A percentile compares a stretch with the other conserved stretches of the same genome.
These are phyloP conservation scores for Morone saxatilis DNA, from an alignment of 2,113 vertebrate species.

Conservation along the genomic window DNA sequence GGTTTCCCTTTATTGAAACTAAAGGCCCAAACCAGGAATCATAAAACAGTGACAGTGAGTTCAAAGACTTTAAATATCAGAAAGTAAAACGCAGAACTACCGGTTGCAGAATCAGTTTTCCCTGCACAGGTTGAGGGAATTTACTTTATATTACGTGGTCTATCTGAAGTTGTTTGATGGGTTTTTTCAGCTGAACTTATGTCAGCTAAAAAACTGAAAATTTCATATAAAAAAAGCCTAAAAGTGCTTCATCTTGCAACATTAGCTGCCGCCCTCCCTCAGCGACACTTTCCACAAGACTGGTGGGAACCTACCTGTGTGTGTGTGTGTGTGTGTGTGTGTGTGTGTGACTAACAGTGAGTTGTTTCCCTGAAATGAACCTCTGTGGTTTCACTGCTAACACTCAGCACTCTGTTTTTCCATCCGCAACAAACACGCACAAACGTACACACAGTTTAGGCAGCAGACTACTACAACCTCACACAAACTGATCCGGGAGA, in stretches of 20 bases:
- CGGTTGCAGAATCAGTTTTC: not conserved
- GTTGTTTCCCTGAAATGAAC: conserved; percentile 72
- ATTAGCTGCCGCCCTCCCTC: not conserved
- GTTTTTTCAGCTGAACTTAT: no score
- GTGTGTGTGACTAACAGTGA: conserved; percentile 39
- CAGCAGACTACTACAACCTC: not conserved
- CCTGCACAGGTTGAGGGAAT: not conserved
- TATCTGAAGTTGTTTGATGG: not conserved
- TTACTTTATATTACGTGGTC: not conserved
- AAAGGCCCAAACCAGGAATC: not conserved
- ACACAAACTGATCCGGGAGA: not conserved
- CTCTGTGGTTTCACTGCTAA: conserved; percentile 66
- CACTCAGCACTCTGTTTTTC: conserved; percentile 52
- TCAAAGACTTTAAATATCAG: not conserved
- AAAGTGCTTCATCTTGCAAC: not conserved
- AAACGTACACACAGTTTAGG: not conserved
- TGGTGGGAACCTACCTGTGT: conserved; percentile 30
- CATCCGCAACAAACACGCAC: conserved; percentile 41
- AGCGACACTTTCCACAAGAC: conserved; percentile 28
- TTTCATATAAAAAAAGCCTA: not conserved
- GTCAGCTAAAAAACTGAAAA: not conserved
- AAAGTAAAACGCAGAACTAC: not conserved
- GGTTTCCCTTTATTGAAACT: not conserved
- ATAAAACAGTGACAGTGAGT: not conserved
- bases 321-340: not conserved